Evolutionary conservation across 2,797 vertebrate genomes (phyloP), one percentile per base, ranked within the genome.

Genomic region (Enoplosus armatus): DNA sequence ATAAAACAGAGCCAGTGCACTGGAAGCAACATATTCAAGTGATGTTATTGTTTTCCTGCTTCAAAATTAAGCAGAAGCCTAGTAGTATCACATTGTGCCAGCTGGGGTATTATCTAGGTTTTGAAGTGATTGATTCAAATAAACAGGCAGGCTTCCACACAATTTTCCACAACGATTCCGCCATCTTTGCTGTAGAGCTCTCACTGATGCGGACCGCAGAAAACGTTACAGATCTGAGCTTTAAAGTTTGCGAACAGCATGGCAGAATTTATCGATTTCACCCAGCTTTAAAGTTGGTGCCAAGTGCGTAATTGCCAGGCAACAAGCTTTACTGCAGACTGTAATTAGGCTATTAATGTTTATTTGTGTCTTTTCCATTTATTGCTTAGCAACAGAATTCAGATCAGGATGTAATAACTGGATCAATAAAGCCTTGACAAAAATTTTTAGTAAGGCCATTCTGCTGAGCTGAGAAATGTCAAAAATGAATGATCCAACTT

Each of bases 251-350:
- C 26, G n/a, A 64, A 22, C 43, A 37, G 37, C 62, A 18, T 29
- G 47, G 56, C 63, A 27, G 62, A 55, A 70, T 73, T 27, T 15
- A 88, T 78, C 53, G 65, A 76, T 76, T 80, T 79, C 16, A 18
- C 35, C 43, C 58, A 64, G 47, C 59, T 70, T 82, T 62, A 77
- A 73, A 55, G 53, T 83, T 74, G 75, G 51, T 81, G 68, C 80
- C 71, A 73, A 84, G 74, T 51, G 18, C 37, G 48, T 76, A 73
- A 70, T 77, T 77, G 51, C 73, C 41, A 61, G 47, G 29, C 79
- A 82, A 63, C 60, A 81, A n/a, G 35, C 29, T 45, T 62, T 14
- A 27, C 7, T 61, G 29, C 22, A 15, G 16, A 58, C 48, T 64
- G 39, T 63, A 60, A 83, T 80, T 59, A 69, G 48, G 29, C 55